These are phyloP conservation scores for Lophius piscatorius DNA, from an alignment of 2,113 vertebrate genomes.

Conservation along the genomic window DNA sequence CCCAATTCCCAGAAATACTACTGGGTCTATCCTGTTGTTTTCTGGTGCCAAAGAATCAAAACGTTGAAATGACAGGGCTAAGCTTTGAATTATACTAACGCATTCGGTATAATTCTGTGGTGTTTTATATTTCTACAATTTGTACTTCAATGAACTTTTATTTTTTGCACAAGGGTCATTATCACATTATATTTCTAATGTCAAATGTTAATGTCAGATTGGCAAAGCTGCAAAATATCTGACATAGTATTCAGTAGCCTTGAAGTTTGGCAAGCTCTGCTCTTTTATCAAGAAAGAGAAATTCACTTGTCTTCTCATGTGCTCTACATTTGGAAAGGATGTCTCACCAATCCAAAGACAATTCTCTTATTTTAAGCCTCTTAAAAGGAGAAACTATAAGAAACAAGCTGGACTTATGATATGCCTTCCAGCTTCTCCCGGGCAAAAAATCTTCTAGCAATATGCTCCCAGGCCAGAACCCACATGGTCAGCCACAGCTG, in stretches of 20 bases:
- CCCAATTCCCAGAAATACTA: conserved; percentile 43
- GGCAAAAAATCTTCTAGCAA: conserved; percentile 68
- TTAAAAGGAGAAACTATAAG: conserved; percentile 53
- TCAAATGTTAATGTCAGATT: conserved; percentile 8
- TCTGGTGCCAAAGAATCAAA: conserved; percentile 10
- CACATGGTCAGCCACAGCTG: conserved; percentile 89
- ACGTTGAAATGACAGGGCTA: background rate
- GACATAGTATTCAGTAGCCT: background rate
- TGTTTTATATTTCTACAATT: background rate
- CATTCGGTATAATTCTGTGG: background rate
- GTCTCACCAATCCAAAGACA: conserved; percentile 67
- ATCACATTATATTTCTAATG: too few relatives aligned
- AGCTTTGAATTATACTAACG: background rate
- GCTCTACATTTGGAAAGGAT: conserved; percentile 20
- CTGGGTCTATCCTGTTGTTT: conserved; percentile 23
- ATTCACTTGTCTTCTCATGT: conserved; percentile 23
- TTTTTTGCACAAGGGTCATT: background rate
- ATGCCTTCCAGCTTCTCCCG: conserved; percentile 70
- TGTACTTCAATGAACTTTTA: background rate
- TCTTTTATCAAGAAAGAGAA: conserved; percentile 6
- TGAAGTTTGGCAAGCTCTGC: background rate
- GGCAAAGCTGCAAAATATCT: conserved; percentile 6
- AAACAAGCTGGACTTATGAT: conserved; percentile 76
- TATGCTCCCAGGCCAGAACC: conserved; percentile 52
- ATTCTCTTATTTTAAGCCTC: conserved; percentile 57